Conservation (phyloP, 2,113 vertebrate species). For the Spilogale gracilis region DNA sequence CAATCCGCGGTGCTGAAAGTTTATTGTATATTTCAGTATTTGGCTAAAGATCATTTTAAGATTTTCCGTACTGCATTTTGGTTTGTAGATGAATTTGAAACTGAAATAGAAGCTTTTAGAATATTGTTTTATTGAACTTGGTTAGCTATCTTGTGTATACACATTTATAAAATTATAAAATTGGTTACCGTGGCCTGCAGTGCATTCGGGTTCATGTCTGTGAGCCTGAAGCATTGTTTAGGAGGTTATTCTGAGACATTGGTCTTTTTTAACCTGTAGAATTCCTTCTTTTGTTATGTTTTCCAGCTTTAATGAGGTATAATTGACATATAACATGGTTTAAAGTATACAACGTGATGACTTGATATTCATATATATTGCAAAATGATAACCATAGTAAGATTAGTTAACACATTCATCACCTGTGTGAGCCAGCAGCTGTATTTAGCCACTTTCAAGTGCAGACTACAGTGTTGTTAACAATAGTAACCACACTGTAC, state of each 20-base stretch:
- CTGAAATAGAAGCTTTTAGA: constrained; percentile 59
- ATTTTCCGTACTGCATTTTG: constrained; percentile 58
- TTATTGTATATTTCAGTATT: constrained; percentile 20
- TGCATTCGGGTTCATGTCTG: not conserved
- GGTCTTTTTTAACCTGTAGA: constrained; percentile 35
- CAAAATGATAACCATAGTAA: not conserved
- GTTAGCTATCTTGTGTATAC: not conserved
- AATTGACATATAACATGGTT: not conserved
- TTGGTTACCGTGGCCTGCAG: not conserved
- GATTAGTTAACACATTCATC: not conserved
- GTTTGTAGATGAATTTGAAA: constrained; percentile 65
- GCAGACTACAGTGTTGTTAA: not conserved
- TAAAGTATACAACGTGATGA: not conserved
- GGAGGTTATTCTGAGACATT: constrained; percentile 42
- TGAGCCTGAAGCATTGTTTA: not conserved
- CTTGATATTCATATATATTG: not conserved
- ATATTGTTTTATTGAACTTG: not conserved
- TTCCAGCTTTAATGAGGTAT: not conserved
- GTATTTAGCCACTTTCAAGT: not conserved
- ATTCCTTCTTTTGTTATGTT: not conserved
- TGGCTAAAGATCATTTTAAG: constrained; percentile 16
- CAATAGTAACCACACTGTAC: not conserved
- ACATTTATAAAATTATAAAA: not conserved
- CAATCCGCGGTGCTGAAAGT: not conserved
- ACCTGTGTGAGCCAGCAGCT: not conserved